Conservation (phyloP, 1,140 invertebrate genomes). For the Aphaenogaster rudis region DNA sequence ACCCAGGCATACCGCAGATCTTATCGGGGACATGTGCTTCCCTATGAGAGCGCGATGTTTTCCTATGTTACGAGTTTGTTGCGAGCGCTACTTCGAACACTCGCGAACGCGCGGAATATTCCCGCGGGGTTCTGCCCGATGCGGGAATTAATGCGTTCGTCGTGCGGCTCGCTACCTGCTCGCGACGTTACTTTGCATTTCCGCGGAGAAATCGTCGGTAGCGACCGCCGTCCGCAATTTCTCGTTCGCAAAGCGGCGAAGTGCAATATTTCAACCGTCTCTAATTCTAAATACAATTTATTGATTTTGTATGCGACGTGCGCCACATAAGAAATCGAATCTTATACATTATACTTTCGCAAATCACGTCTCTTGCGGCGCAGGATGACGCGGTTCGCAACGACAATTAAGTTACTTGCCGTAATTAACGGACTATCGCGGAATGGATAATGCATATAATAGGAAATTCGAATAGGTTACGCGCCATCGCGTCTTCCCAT, state of each 20-base stretch:
- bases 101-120: constrained; percentile 13
- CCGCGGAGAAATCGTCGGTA: constrained; percentile 48
- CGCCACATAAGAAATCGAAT: background rate
- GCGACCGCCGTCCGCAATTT: constrained; percentile 1
- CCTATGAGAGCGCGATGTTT: constrained; percentile 36
- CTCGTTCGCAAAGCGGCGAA: background rate
- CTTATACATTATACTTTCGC: constrained; percentile 15
- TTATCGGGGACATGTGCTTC: constrained; percentile 29
- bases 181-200: constrained; percentile 74
- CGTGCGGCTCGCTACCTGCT: constrained; percentile 58
- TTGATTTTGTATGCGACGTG: constrained; percentile 2
- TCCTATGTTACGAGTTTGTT: constrained; percentile 39
- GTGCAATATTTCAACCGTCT: background rate
- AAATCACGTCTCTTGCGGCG: background rate
- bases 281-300: background rate
- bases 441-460: constrained; percentile 3
- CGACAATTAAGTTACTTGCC: background rate
- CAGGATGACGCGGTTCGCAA: background rate
- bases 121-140: constrained; percentile 24
- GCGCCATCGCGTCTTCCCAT: constrained; percentile 13
- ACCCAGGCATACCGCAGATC: constrained; percentile 43
- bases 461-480: background rate
- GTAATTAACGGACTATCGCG: constrained; percentile 31
- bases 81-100: constrained; percentile 15
- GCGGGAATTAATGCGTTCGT: constrained; percentile 31